These are phyloP conservation scores for Pelecanoides urinatrix DNA, from an alignment of 2,113 vertebrate genomes.

Conservation along the genomic window DNA sequence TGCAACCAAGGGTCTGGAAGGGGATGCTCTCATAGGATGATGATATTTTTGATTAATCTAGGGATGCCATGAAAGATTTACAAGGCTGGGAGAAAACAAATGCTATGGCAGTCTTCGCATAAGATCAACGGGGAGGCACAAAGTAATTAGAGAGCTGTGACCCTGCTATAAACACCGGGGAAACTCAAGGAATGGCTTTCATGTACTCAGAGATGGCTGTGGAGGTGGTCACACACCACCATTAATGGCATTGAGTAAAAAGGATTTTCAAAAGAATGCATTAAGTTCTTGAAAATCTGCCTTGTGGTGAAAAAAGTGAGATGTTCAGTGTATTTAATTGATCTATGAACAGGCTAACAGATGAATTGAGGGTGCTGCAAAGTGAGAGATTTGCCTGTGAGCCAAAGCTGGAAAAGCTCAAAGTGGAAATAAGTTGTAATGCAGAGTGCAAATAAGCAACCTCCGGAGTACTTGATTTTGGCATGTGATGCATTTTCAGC, in stretches of 20 bases:
- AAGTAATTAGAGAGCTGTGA: neutral
- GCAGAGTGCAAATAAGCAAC: neutral
- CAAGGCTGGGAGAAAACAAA: neutral
- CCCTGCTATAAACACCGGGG: neutral
- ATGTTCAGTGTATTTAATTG: neutral
- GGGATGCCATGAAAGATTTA: neutral
- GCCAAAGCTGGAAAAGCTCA: neutral
- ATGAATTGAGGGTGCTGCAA: neutral
- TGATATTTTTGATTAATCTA: neutral
- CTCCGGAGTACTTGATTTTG: neutral
- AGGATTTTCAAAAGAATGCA: neutral
- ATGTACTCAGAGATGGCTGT: neutral
- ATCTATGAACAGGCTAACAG: neutral
- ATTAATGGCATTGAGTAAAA: neutral
- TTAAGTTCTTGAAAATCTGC: neutral
- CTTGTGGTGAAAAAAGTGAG: neutral
- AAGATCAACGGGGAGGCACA: neutral
- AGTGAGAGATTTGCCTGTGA: neutral
- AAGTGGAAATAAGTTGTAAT: neutral
- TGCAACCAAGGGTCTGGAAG: neutral
- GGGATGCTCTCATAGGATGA: neutral
- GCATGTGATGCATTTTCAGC: neutral
- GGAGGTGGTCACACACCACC: neutral
- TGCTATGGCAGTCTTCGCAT: neutral
- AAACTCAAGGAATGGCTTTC: neutral